Percentiles rank a stretch among this genome's conserved stretches.
Conservation (phyloP, 1,140 invertebrate genomes). For the Eueides isabella region DNA sequence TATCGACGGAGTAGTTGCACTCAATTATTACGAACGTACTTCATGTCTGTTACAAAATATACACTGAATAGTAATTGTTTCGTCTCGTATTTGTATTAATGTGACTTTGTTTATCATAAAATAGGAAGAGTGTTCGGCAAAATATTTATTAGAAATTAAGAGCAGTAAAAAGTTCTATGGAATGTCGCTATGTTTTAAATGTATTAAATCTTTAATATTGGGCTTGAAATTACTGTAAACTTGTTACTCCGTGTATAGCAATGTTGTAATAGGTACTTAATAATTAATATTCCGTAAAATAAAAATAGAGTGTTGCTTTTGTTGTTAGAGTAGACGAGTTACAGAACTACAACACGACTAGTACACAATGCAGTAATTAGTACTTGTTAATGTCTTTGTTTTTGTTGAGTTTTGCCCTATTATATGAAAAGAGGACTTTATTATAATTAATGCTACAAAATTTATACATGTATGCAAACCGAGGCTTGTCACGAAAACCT, state of each 20-base stretch:
- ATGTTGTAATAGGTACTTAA: constrained; percentile 42
- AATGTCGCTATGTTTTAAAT: constrained; percentile 44
- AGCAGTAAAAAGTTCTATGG: constrained; percentile 39
- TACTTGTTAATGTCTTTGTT: constrained; percentile 77
- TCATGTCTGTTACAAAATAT: constrained; percentile 66
- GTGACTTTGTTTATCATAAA: constrained; percentile 58
- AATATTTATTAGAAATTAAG: constrained; percentile 46
- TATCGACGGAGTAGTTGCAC: constrained; percentile 72
- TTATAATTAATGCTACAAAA: constrained; percentile 73
- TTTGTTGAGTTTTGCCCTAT: constrained; percentile 79
- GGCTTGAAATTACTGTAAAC: constrained; percentile 40
- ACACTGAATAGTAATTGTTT: constrained; percentile 67
- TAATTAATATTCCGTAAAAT: constrained; percentile 47
- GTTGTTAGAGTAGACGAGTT: constrained; percentile 74
- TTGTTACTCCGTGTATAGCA: constrained; percentile 47
- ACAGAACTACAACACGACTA: constrained; percentile 57
- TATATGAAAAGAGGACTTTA: constrained; percentile 72
- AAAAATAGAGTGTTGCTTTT: constrained; percentile 67
- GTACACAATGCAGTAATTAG: constrained; percentile 69
- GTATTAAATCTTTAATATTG: constrained; percentile 44
- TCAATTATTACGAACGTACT: constrained; percentile 52
- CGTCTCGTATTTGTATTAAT: constrained; percentile 71
- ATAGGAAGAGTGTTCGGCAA: constrained; percentile 38
- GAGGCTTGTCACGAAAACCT: constrained; percentile 78
- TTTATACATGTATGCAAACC: constrained; percentile 77